Base-by-base conservation (phyloP, 2,888 invertebrate genomes). In the Teleogryllus oceanicus region DNA sequence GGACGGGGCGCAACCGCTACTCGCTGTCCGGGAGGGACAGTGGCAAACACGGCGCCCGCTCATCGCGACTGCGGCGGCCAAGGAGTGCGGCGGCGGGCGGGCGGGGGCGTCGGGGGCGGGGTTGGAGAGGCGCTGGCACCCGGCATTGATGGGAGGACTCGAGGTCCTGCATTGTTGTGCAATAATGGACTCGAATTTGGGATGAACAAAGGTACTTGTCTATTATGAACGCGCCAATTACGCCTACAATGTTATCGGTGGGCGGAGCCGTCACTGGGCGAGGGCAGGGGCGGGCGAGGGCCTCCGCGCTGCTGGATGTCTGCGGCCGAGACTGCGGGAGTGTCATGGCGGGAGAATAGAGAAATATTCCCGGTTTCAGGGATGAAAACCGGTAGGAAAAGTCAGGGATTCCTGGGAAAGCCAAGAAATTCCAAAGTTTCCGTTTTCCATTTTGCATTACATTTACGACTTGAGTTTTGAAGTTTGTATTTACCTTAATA, bases 151-250 rank as follows among this genome's bases (percentile, higher is more conserved):
- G 13, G 62, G 62, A n/a, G n/a, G 62, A 62, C 8, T n/a, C 13
- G 13, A 62, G n/a, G 62, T 62, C 62, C 13, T n/a, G 62, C 62
- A 62, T 62, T 62, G 62, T 62, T 13, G 16, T n/a, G n/a, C 62
- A 62, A 62, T 62, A 62, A 62, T 62, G 62, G 62, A 62, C 62
- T 62, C n/a, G 62, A 62, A 62, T 62, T 62, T 62, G 62, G 16
- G 62, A 62, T 37, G 62, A n/a, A 62, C 62, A 62, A 62, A 62
- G 62, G 62, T 62, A 62, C n/a, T 13, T 62, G 62, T 62, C 62
- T n/a, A 62, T 62, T 62, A 62, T 62, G 62, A 62, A 62, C 62
- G 62, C 16, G 13, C 62, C 62, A 13, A 62, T 62, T 62, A 62
- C 62, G 13, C 62, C 62, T 18, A 62, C 62, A n/a, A 62, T 62